Conservation (phyloP, 2,797 vertebrate genomes). For the Scolopax rusticola region DNA sequence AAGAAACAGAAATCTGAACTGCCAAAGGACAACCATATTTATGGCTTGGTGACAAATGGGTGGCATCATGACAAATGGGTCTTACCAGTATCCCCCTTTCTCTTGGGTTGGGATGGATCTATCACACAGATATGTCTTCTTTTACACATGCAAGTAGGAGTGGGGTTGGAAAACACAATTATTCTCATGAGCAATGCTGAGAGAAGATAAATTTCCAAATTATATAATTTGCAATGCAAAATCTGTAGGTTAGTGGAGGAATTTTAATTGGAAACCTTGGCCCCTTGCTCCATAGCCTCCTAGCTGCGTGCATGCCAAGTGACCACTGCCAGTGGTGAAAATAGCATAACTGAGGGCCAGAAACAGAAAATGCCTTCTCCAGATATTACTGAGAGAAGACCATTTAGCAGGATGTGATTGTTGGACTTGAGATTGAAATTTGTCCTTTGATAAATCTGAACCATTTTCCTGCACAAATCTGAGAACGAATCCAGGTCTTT, state of each 20-base stretch:
- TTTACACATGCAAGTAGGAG: background rate
- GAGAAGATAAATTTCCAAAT: background rate
- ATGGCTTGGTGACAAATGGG: background rate
- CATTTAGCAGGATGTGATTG: background rate
- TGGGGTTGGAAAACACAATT: background rate
- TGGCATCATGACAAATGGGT: fast-evolving
- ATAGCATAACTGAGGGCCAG: background rate
- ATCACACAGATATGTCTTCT: fast-evolving
- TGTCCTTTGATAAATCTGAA: background rate
- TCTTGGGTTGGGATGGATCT: background rate
- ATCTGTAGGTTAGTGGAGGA: background rate
- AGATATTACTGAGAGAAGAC: background rate
- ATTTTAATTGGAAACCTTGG: background rate
- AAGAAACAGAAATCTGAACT: background rate
- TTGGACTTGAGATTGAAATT: background rate
- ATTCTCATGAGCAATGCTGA: background rate
- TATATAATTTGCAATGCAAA: background rate
- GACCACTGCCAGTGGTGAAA: background rate
- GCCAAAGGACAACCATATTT: background rate
- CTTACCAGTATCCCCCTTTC: background rate
- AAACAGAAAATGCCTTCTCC: background rate
- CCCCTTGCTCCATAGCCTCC: background rate
- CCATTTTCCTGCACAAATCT: background rate
- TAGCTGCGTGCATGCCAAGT: background rate
- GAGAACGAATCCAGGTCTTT: background rate